Base-by-base conservation (phyloP, 2,113 vertebrate genomes). In the Jacana jacana region DNA sequence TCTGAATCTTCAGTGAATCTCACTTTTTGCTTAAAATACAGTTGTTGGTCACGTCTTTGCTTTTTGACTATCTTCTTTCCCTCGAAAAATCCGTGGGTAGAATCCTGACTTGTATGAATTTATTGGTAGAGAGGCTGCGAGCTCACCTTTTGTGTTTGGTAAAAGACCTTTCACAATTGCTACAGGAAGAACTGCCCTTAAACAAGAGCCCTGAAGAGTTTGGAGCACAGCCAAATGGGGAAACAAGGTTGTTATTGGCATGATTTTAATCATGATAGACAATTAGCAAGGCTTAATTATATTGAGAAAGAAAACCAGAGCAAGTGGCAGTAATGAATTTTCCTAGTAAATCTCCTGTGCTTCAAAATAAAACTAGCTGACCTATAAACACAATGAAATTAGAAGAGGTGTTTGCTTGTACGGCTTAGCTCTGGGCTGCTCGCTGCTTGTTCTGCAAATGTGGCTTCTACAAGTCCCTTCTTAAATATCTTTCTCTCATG, bases 201-300 rank as follows among this genome's bases (percentile, higher is more conserved):
- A 97, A 97, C 90, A 96, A 94, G 97, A 98, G 94, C 58, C 92
- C 96, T 96, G 97, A 97, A 89, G 96, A 95, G 92, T 49, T 97
- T 98, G 98, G 97, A 98, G 88, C 54, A 2, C 60, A 96, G 97
- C 97, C 98, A 98, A 70, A 97, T 52, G 77, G 46, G 76, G 96
- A 97, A 97, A 97, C 98, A 97, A 97, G 97, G 97, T 97, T 98
- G 98, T 98, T 98, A 98, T 96, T 98, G 98, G 97, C 97, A 97
- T 97, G 97, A 98, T 98, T 98, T 98, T 98, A 98, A 98, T 98
- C 97, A 97, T 95, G 97, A 98, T 97, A 98, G 98, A 98, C 97
- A 98, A 98, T 98, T 98, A 98, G 97, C 96, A 97, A 97, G 96
- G 97, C 97, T 98, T 98, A 98, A 98, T 98, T 98, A 97, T 98